Evolutionary conservation across 2,797 vertebrate species (phyloP), one percentile per base, ranked within the genome.

Genomic region (Chaetodon trifasciatus): DNA sequence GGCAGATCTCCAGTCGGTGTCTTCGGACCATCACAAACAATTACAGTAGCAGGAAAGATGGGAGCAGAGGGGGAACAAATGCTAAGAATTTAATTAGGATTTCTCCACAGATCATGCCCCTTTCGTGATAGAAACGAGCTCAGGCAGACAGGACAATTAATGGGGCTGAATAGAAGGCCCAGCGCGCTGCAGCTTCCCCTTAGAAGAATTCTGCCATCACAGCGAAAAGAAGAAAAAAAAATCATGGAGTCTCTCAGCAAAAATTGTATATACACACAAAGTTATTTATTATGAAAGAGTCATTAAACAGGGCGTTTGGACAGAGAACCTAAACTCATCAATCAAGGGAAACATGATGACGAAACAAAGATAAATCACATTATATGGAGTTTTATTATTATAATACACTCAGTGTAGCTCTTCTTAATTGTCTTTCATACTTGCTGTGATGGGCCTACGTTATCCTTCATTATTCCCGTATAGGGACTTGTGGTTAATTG

Each of bases 101-200:
- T 76, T 75, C 32, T 76, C 44, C 24, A 24, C 58, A 78, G 74
- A 85, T 78, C 75, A 16, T 40, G 61, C 8, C 53, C 49, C 24
- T 57, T 32, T 83, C 65, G 87, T 82, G 63, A 70, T 72, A 77
- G 67, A 80, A 83, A 87, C 82, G 65, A 81, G 64, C 53, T 40
- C 35, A 32, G 64, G 44, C 46, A 62, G 67, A 81, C 49, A 39
- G 44, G 21, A 74, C 15, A 42, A 52, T 40, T 37, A 75, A 60
- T 49, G 56, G 60, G 32, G 71, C 53, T 74, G 58, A 55, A 60
- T 35, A 55, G 23, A 49, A 50, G 53, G 40, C 12, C 35, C 42
- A 17, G 39, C 16, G 46, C 35, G 8, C 42, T 21, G 39, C 47
- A 67, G 24, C 32, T 32, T n/a, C 1, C 16, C 15, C 37, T 1